Base-by-base conservation (phyloP, 2,888 invertebrate species). In the Phalera bucephala region DNA sequence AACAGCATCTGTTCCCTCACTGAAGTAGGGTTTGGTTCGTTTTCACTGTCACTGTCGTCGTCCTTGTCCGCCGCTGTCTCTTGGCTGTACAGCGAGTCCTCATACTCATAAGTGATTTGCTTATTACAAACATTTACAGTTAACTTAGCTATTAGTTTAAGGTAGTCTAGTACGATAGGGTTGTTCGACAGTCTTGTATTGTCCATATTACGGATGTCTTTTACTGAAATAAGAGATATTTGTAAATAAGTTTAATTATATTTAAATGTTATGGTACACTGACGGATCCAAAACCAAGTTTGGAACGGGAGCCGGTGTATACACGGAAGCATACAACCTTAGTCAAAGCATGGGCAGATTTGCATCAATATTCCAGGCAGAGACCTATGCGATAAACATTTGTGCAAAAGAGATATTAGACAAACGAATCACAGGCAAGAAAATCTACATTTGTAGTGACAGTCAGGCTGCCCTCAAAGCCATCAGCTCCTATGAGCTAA, bases 21-120 rank as follows among this genome's bases (percentile, higher is more conserved):
- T 0, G 90, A 83, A 0, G 84, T 82, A 0, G 90, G 84, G 14
- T 80, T 84, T 0, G 78, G 92, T 28, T 91, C 91, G 26, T 75
- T 77, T 17, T 92, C 92, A 48, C 85, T 91, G 40, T 93, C 92
- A 31, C 91, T 91, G 31, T 93, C 92, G 3, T 91, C 90, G 12
- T 92, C 92, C 27, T 90, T 91, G 31, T 93, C 84, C 3, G 89
- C 90, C 4, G 79, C 69, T 0, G 83, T 79, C 41, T 79, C 78
- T 62, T 90, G 84, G 65, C 83, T 73, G 69, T 80, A 84, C 12
- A 91, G 71, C 0, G 91, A 88, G 39, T 90, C 89, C 27, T 82
- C 80, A 20, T 81, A 86, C 30, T 87, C 86, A 6, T 86, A 81
- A 0, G 69, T 80, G 19, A 87, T 78, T 56, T 82, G 84, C 47